Percentiles rank a stretch among this genome's conserved stretches.
Conservation (phyloP, 2,888 invertebrate species). For the Dolichopus griseipennis region DNA sequence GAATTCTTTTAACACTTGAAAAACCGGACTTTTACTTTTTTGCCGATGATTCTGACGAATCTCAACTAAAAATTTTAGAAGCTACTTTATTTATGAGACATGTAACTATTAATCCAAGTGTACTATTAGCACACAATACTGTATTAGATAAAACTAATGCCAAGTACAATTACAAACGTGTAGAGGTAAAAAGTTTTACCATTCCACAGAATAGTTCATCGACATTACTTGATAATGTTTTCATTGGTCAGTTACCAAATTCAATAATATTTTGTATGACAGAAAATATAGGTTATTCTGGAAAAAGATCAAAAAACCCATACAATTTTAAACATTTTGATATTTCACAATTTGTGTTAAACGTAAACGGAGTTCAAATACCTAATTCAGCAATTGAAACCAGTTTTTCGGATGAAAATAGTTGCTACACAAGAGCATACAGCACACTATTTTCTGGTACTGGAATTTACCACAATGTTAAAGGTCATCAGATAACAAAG, state of each 20-base stretch:
- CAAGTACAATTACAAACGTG: slow-evolving; percentile 2
- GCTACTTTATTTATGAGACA: slow-evolving; percentile 14
- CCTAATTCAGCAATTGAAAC: slow-evolving; percentile 9
- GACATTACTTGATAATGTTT: slow-evolving; percentile 7
- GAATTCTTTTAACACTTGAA: too few species aligned
- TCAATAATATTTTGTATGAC: slow-evolving; percentile 9
- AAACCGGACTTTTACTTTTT: too few species aligned
- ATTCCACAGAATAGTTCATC: slow-evolving; percentile 5
- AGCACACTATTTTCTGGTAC: background rate
- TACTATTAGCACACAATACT: slow-evolving; percentile 10
- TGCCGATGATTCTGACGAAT: background rate
- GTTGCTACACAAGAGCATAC: background rate
- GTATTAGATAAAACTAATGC: slow-evolving; percentile 8
- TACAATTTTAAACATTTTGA: slow-evolving; percentile 4
- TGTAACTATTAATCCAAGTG: slow-evolving; percentile 23
- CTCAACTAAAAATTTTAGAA: background rate
- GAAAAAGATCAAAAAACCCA: slow-evolving; percentile 13
- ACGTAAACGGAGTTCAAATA: background rate
- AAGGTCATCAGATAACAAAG: slow-evolving; percentile 7
- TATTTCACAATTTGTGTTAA: slow-evolving; percentile 4
- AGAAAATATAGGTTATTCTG: background rate
- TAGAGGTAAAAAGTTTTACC: slow-evolving; percentile 10
- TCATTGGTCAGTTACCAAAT: slow-evolving; percentile 7
- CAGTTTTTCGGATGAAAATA: background rate
- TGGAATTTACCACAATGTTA: background rate